phyloP scores from a whole-genome alignment of 2,113 vertebrate genomes.

The Caloenas nicobarica region DNA sequence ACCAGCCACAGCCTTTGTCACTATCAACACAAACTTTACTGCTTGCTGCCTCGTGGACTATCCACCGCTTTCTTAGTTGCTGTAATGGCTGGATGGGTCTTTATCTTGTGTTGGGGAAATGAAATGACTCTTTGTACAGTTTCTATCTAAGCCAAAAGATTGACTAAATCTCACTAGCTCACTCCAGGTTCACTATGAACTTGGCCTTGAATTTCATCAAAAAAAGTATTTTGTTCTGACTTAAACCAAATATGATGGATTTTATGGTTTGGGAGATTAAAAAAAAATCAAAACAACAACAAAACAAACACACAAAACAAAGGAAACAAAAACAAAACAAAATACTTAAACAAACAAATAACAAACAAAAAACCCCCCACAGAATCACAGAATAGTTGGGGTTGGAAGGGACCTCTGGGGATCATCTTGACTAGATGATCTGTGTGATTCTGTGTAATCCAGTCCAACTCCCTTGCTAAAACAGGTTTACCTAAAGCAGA shows the following conservation, averaged over 20 bases:
- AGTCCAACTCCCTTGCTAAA: no score
- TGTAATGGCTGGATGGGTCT: background rate
- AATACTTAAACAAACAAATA: no score
- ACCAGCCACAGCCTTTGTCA: background rate
- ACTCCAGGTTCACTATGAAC: background rate
- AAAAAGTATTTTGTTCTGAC: background rate
- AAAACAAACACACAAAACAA: background rate
- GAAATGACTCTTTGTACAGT: background rate
- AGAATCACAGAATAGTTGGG: no score
- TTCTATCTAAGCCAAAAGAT: background rate
- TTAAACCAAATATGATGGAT: background rate
- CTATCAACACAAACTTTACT: background rate
- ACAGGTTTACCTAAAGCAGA: no score
- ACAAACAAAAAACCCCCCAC: no score
- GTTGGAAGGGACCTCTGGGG: no score
- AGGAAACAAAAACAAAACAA: no score
- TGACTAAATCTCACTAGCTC: background rate
- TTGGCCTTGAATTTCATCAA: background rate
- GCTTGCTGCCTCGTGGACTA: no score
- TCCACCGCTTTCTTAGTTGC: background rate
- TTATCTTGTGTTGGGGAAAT: background rate
- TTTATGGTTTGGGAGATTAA: background rate
- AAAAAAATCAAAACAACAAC: background rate
- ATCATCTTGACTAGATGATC: no score
- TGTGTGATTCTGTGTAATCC: no score